Base-by-base conservation (phyloP, 2,888 invertebrate species). In the Coelinius sp. region DNA sequence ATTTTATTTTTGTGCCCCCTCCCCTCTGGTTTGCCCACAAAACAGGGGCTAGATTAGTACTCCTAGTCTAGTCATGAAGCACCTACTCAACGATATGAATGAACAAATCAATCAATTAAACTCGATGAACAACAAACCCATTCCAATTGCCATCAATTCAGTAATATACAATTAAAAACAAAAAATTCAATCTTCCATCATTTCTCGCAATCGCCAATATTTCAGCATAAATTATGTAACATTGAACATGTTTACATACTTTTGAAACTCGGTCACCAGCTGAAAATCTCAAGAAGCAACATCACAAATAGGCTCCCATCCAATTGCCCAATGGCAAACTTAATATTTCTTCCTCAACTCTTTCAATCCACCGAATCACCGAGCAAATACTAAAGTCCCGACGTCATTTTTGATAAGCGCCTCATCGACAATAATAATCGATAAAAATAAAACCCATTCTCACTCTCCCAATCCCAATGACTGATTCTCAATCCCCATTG, bases 1-100 rank as follows among this genome's bases (percentile, higher is more conserved):
- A 65, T 81, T 83, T 85, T 86, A 86, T 86, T 86, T 85, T 80
- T 76, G 77, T 77, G 73, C 12, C 65, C 46, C 69, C 59, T 7
- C 52, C 65, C 35, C 14, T 14, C 27, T 22, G 24, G 22, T 70
- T 69, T 49, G 70, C 68, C 64, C 66, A 66, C 70, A 38, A 74
- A 71, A 71, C 66, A 27, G 66, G 71, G 10, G 17, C 14, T 56
- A 27, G 27, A 27, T 56, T 12, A 56, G 17, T 31, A 31, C 17
- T 7, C 68, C 49, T 65, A 52, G 66, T 59, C 71, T 56, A 56
- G 56, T 66, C 53, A 27, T 22, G 22, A 44, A 24, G 22, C 38
- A 38, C 20, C 27, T 27, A 35, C 8, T 12, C n/a, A 31, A 6
- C 14, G 22, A 52, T 12, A 35, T 17, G 22, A 63, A 59, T 35